phyloP scores from a whole-genome alignment of 2,113 vertebrate species.

The Proteles cristata region DNA sequence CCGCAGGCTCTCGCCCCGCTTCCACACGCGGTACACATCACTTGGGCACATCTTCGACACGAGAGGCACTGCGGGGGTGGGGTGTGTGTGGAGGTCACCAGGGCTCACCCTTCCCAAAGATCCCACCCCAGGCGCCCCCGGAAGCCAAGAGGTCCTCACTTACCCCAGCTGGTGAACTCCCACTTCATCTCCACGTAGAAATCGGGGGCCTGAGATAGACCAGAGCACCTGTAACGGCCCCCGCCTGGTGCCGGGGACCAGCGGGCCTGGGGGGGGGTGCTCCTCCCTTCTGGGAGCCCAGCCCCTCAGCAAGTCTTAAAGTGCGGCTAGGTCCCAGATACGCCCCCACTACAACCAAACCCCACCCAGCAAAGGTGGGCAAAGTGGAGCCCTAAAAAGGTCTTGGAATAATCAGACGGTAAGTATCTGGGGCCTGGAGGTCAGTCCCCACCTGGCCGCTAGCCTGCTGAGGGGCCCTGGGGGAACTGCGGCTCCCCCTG shows the following conservation, averaged over 20 bases:
- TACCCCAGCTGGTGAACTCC: constrained; percentile 99
- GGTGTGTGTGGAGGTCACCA: background rate
- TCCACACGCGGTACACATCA: constrained; percentile 97
- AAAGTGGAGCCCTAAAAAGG: background rate
- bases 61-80: constrained; percentile 89
- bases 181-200: constrained; percentile 99
- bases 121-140: background rate
- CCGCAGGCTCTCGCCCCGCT: constrained; percentile 94
- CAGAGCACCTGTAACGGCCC: background rate
- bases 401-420: background rate
- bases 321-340: background rate
- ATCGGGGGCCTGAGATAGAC: constrained; percentile 89
- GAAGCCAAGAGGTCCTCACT: constrained; percentile 70
- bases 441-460: background rate
- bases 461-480: background rate
- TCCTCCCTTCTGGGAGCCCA: background rate
- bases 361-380: background rate
- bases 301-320: background rate
- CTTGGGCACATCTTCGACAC: constrained; percentile 98
- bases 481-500: background rate
- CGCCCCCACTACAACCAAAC: background rate
- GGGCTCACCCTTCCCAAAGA: background rate
- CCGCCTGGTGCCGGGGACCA: accelerated
- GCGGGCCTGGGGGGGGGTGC: accelerated
- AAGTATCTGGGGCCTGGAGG: background rate